A percentile compares a stretch with the other conserved stretches of the same genome.
Evolutionary conservation across 2,888 invertebrate species (phyloP).

Genomic region (Ellobium chinense): DNA sequence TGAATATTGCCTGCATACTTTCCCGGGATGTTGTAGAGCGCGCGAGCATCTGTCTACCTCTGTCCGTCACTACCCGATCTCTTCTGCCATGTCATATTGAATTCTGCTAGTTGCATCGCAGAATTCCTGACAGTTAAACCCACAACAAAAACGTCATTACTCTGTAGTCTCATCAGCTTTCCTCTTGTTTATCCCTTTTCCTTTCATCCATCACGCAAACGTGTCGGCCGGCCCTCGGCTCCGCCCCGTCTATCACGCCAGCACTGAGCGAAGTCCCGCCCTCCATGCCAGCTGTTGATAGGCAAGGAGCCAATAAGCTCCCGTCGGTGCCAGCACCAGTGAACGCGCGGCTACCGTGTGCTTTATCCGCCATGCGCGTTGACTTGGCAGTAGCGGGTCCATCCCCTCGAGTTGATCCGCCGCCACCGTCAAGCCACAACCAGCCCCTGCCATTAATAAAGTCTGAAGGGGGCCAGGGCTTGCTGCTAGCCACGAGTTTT

Average conservation of each 20-base stretch:
- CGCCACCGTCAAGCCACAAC: slow-evolving; percentile 4
- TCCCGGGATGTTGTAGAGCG: neutral
- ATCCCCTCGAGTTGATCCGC: neutral
- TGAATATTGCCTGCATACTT: neutral
- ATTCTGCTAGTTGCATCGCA: neutral
- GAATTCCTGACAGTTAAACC: neutral
- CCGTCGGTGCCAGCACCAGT: slow-evolving; percentile 7
- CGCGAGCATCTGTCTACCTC: neutral
- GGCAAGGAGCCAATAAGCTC: slow-evolving; percentile 31
- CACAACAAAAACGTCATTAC: slow-evolving; percentile 4
- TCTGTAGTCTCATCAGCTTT: neutral
- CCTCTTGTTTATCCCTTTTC: neutral
- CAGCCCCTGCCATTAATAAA: slow-evolving; percentile 26
- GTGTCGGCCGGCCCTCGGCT: neutral
- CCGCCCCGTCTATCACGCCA: neutral
- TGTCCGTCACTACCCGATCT: slow-evolving; percentile 4
- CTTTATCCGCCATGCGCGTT: neutral
- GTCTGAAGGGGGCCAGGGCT: neutral
- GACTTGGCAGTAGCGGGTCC: neutral
- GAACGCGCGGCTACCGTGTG: neutral
- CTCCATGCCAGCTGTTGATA: neutral
- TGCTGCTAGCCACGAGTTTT: slow-evolving; percentile 7
- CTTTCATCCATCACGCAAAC: neutral
- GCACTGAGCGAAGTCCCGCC: neutral
- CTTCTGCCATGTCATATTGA: slow-evolving; percentile 12